Conservation (phyloP, 2,797 vertebrate genomes). For the Vipera ursinii region DNA sequence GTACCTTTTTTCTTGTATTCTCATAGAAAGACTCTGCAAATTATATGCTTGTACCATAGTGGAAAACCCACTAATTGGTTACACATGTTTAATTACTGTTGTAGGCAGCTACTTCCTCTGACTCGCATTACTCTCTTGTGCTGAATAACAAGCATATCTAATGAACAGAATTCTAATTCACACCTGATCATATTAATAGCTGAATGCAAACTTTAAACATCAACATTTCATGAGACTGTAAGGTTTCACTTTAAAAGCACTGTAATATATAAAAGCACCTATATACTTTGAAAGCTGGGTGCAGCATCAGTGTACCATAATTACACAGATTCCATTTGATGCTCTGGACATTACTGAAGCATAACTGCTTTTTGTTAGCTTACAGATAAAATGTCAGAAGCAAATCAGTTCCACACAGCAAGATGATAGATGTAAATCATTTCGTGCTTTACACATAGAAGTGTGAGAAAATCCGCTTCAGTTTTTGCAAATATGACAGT, state of each 20-base stretch:
- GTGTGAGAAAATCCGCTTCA: conserved; percentile 42
- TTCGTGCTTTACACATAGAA: conserved; percentile 41
- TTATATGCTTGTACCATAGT: conserved; percentile 87
- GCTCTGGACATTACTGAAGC: conserved; percentile 43
- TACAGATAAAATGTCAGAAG: conserved; percentile 60
- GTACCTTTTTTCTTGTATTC: conserved; percentile 76
- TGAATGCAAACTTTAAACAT: conserved; percentile 59
- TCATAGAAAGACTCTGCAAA: conserved; percentile 84
- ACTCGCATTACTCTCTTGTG: conserved; percentile 82
- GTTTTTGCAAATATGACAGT: conserved; percentile 35
- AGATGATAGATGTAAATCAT: conserved; percentile 62
- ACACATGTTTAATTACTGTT: conserved; percentile 98
- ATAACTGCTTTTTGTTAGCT: conserved; percentile 66
- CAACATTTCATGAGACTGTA: conserved; percentile 61
- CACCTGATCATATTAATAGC: conserved; percentile 87
- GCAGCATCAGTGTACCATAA: conserved; percentile 44
- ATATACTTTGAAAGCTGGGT: conserved; percentile 3
- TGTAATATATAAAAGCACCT: neutral
- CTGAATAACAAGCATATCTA: conserved; percentile 77
- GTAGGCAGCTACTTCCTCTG: conserved; percentile 91
- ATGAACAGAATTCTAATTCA: conserved; percentile 82
- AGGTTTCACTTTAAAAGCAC: conserved; percentile 42
- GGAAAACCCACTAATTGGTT: conserved; percentile 92
- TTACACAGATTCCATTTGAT: conserved; percentile 52
- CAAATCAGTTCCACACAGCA: conserved; percentile 55